Conservation (phyloP, 2,113 vertebrate genomes). For the Struthio camelus region DNA sequence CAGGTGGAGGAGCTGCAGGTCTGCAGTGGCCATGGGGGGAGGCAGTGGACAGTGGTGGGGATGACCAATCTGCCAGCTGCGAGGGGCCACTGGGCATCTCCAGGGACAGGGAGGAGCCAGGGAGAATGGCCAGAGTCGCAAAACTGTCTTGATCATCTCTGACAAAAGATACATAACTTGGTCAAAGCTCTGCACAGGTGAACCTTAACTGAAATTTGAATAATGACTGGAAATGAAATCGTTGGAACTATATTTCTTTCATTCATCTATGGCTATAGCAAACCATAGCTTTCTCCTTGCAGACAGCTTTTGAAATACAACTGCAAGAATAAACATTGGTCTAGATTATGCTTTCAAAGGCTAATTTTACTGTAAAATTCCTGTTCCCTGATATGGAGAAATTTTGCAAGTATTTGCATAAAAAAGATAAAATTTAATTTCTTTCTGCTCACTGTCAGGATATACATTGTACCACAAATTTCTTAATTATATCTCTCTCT, state of each 20-base stretch:
- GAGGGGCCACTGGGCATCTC: neutral
- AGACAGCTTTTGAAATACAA: neutral
- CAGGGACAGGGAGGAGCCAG: neutral
- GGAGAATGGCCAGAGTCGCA: neutral
- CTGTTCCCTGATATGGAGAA: neutral
- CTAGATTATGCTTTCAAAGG: neutral
- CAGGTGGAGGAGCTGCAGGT: conserved; percentile 30
- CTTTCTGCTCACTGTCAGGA: neutral
- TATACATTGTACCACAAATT: neutral
- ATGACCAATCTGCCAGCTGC: no score
- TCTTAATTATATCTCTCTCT: neutral
- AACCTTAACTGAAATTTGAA: neutral
- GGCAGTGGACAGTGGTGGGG: neutral
- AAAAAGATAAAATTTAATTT: neutral
- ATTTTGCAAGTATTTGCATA: neutral
- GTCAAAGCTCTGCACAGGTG: neutral
- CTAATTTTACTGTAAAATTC: neutral
- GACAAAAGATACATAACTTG: accelerated
- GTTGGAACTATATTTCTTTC: neutral
- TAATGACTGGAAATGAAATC: neutral
- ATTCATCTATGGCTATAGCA: neutral
- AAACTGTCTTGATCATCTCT: neutral
- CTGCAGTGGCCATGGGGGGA: neutral
- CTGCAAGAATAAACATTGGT: neutral
- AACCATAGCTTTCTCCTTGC: neutral